A percentile compares a stretch with the other conserved stretches of the same genome.
Evolutionary conservation across 1,140 invertebrate genomes (phyloP).

Genomic region (Proctacanthus coquilletti): DNA sequence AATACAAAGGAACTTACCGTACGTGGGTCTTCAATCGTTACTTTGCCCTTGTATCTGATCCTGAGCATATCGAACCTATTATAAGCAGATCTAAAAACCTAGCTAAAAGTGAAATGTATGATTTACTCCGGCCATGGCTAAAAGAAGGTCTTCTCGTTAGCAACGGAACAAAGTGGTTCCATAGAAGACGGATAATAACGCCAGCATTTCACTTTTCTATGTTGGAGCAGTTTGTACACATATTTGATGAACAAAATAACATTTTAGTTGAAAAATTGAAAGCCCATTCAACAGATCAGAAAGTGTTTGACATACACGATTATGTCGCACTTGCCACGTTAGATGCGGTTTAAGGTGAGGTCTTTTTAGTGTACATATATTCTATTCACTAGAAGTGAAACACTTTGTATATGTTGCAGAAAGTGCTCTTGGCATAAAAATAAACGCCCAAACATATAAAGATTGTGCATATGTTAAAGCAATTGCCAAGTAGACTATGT

Average conservation of each 20-base stretch:
- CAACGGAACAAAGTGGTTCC: slow-evolving; percentile 51
- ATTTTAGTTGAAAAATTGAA: slow-evolving; percentile 40
- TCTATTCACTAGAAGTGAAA: too few relatives aligned
- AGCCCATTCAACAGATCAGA: slow-evolving; percentile 14
- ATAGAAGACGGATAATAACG: slow-evolving; percentile 62
- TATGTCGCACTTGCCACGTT: slow-evolving; percentile 48
- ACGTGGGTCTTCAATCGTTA: too few relatives aligned
- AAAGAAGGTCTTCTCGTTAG: slow-evolving; percentile 53
- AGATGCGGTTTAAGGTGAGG: slow-evolving; percentile 61
- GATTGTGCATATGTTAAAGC: too few relatives aligned
- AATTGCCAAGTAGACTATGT: too few relatives aligned
- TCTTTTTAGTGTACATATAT: too few relatives aligned
- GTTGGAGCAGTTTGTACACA: slow-evolving; percentile 53
- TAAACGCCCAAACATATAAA: too few relatives aligned
- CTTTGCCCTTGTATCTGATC: slow-evolving; percentile 28
- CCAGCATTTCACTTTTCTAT: slow-evolving; percentile 82
- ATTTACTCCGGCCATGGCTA: slow-evolving; percentile 52
- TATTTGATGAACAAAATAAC: slow-evolving; percentile 52
- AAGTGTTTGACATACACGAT: slow-evolving; percentile 41
- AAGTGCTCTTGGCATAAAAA: too few relatives aligned
- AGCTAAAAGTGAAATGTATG: slow-evolving; percentile 50
- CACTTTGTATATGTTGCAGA: too few relatives aligned
- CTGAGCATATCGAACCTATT: too few relatives aligned
- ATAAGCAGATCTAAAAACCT: slow-evolving; percentile 46
- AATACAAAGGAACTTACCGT: too few relatives aligned